Evolutionary conservation across 2,888 invertebrate species (phyloP).

Genomic region (Matsumyia berberina): DNA sequence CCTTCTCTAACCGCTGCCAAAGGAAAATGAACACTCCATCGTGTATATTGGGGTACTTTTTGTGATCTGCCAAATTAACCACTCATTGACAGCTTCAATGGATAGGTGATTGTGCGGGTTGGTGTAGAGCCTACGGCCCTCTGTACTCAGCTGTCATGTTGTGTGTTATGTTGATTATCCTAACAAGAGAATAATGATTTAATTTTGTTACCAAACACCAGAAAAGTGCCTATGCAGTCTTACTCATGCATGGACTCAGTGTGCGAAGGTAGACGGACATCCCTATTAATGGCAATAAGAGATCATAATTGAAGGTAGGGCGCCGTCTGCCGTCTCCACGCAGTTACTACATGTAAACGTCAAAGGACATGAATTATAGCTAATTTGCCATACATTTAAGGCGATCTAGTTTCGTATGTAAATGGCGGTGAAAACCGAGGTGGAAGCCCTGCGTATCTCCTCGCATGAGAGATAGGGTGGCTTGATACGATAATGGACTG

Average conservation of each 20-base stretch:
- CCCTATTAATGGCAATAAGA: conserved; percentile 66
- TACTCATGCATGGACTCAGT: not conserved
- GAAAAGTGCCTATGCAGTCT: not conserved
- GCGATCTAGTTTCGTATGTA: conserved; percentile 62
- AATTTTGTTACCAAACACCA: conserved; percentile 66
- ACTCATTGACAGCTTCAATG: conserved; percentile 69
- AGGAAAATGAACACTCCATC: not conserved
- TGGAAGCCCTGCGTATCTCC: conserved; percentile 10
- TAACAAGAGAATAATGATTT: conserved; percentile 73
- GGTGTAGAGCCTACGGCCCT: conserved; percentile 49
- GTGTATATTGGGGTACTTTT: conserved; percentile 12
- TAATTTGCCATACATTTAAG: conserved; percentile 55
- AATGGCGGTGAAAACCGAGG: conserved; percentile 42
- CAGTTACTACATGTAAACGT: conserved; percentile 19
- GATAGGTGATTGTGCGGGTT: conserved; percentile 63
- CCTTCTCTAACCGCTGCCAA: not conserved
- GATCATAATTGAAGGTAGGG: conserved; percentile 70
- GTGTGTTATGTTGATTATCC: conserved; percentile 73
- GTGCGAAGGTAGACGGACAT: conserved; percentile 47
- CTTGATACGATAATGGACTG: conserved; percentile 50
- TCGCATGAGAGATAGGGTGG: conserved; percentile 8
- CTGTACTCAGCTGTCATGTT: conserved; percentile 65
- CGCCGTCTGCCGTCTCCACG: conserved; percentile 24
- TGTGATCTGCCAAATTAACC: conserved; percentile 68
- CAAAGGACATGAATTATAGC: conserved; percentile 65